Evolutionary conservation across 2,113 vertebrate species (phyloP).

Genomic region (Clinocottus analis): DNA sequence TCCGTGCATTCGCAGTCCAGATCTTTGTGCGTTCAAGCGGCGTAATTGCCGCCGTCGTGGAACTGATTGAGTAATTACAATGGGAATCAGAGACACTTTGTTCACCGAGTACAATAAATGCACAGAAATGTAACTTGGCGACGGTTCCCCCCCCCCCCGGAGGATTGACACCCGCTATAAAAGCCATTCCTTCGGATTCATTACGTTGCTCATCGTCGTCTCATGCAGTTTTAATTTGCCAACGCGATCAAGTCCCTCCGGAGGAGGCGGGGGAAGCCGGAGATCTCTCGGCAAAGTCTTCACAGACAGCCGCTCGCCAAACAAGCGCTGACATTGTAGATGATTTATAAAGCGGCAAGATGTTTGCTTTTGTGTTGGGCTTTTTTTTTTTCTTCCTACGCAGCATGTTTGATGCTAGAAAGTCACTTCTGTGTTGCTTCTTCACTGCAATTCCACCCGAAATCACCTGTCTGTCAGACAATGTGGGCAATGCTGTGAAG

Average conservation of each 20-base stretch:
- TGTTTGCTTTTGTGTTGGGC: not conserved
- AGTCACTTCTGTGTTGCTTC: not conserved
- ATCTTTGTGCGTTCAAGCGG: not conserved
- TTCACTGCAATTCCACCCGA: not conserved
- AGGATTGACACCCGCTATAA: slow-evolving; percentile 19
- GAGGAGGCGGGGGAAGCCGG: not conserved
- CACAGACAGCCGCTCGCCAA: slow-evolving; percentile 11
- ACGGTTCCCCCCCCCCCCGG: not conserved
- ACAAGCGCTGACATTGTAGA: not conserved
- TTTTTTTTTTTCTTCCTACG: not conserved
- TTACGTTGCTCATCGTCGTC: slow-evolving; percentile 40
- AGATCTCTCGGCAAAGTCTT: not conserved
- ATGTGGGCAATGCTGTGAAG: not conserved
- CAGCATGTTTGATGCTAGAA: not conserved
- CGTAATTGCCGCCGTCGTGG: slow-evolving; percentile 23
- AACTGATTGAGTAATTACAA: slow-evolving; percentile 45
- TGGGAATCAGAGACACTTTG: slow-evolving; percentile 38
- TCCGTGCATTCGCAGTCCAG: not conserved
- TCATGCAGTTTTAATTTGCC: slow-evolving; percentile 54
- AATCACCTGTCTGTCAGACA: slow-evolving; percentile 1
- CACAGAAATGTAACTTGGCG: slow-evolving; percentile 17
- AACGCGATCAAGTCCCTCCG: slow-evolving; percentile 15
- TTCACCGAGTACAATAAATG: slow-evolving; percentile 44
- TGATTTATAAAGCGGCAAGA: slow-evolving; percentile 14
- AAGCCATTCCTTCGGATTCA: slow-evolving; percentile 40